A percentile compares a stretch with the other conserved stretches of the same genome.
Evolutionary conservation across 1,140 invertebrate genomes (phyloP).

Genomic region (Drosophila lacertosa): DNA sequence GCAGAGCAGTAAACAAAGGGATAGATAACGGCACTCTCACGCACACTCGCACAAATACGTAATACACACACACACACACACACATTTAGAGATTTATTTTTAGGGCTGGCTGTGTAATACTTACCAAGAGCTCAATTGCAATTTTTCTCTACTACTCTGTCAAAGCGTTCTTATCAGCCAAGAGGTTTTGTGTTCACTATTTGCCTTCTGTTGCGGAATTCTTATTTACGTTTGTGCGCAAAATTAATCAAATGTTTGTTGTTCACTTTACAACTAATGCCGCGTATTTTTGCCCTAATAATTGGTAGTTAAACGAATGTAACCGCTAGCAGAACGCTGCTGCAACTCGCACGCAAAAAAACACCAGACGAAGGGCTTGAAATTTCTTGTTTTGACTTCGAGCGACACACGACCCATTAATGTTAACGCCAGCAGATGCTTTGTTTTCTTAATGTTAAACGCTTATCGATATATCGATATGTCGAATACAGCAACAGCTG

Average conservation of each 20-base stretch:
- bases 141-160: not conserved
- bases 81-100: conserved; percentile 21
- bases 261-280: not conserved
- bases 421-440: conserved; percentile 23
- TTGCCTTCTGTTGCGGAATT: not conserved
- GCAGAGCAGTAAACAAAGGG: conserved; percentile 30
- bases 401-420: conserved; percentile 20
- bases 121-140: conserved; percentile 39
- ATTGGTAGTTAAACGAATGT: conserved; percentile 24
- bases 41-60: conserved; percentile 2
- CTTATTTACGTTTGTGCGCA: not conserved
- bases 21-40: conserved; percentile 47
- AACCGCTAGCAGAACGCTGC: conserved; percentile 36
- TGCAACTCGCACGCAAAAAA: conserved; percentile 39
- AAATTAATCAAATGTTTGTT: conserved; percentile 1
- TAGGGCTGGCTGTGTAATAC: conserved; percentile 16
- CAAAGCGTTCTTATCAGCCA: conserved; percentile 25
- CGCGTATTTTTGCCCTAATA: conserved; percentile 5
- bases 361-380: conserved; percentile 21
- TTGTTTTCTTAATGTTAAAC: conserved; percentile 1
- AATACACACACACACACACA: conserved; percentile 1
- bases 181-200: conserved; percentile 7
- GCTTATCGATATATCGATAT: conserved; percentile 1
- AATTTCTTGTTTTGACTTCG: conserved; percentile 40
- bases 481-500: conserved; percentile 27